Evolutionary conservation across 2,797 vertebrate genomes (phyloP).

Genomic region (Emys orbicularis): DNA sequence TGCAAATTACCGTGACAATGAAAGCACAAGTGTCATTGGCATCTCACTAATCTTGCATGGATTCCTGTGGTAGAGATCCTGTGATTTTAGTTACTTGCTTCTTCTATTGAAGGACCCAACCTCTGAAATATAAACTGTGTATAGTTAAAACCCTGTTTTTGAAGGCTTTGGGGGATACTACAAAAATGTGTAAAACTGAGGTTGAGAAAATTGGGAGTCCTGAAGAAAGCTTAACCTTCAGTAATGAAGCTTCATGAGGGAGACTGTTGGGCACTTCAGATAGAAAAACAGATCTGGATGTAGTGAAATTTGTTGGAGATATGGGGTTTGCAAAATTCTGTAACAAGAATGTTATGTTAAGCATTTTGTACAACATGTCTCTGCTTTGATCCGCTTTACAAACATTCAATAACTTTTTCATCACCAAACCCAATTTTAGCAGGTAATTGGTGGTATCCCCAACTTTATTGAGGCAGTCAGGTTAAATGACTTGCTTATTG

Average conservation of each 20-base stretch:
- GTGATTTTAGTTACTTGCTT: neutral
- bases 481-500: neutral
- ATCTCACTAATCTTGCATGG: neutral
- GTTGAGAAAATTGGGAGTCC: neutral
- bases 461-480: neutral
- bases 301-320: neutral
- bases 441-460: neutral
- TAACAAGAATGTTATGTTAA: neutral
- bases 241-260: neutral
- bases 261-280: neutral
- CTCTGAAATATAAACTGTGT: neutral
- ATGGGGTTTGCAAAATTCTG: neutral
- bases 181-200: neutral
- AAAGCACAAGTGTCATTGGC: neutral
- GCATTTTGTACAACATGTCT: fast-evolving
- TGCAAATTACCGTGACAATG: neutral
- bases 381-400: neutral
- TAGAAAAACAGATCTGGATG: neutral
- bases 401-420: neutral
- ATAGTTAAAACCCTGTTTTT: neutral
- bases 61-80: neutral
- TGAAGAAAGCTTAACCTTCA: neutral
- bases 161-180: neutral
- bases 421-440: neutral
- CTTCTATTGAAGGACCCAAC: neutral